Conservation (phyloP, 1,140 invertebrate genomes). For the Aphaenogaster floridana region DNA sequence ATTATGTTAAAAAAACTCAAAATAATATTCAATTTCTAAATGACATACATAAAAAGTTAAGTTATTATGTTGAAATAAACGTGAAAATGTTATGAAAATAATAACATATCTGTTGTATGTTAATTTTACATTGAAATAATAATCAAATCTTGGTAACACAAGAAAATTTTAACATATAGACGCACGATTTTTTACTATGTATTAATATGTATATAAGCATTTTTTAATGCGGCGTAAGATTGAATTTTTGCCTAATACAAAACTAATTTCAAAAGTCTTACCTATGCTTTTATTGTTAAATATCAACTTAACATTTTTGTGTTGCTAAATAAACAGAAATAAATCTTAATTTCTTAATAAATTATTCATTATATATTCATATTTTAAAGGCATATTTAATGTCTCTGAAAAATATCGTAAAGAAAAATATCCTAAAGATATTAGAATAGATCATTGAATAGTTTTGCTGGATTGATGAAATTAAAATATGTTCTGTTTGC, state of each 20-base stretch:
- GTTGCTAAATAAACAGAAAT: neutral
- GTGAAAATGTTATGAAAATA: too few relatives aligned
- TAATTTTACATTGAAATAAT: too few relatives aligned
- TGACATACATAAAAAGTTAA: too few relatives aligned
- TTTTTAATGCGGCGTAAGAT: neutral
- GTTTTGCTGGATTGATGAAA: neutral
- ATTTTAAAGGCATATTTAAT: neutral
- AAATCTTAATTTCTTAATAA: neutral
- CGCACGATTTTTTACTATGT: too few relatives aligned
- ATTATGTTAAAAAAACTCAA: too few relatives aligned
- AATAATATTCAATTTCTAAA: too few relatives aligned
- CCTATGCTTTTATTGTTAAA: neutral
- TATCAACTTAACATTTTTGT: neutral
- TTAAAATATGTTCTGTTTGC: conserved; percentile 34
- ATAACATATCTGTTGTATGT: too few relatives aligned
- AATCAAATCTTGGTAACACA: too few relatives aligned
- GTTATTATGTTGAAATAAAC: too few relatives aligned
- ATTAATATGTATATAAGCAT: neutral
- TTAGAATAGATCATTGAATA: neutral
- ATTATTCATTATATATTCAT: neutral
- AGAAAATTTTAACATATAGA: too few relatives aligned
- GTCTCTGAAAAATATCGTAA: neutral
- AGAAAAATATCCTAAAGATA: neutral
- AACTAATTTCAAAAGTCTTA: neutral
- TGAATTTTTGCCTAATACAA: neutral